Base-by-base conservation (phyloP, 2,888 invertebrate genomes). In the Sinotaia quadrata region DNA sequence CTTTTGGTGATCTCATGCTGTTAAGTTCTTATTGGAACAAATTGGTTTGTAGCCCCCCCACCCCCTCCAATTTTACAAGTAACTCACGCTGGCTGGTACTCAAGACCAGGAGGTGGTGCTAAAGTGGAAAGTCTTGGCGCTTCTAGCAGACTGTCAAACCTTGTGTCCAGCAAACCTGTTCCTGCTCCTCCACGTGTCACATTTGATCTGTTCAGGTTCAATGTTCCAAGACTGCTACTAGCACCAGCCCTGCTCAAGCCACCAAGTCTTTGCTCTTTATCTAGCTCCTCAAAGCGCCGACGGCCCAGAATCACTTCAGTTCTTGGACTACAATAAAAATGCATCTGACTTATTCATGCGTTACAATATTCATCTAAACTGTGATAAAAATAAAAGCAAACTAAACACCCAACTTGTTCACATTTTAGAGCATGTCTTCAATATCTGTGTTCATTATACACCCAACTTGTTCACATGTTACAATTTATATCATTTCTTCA, bases 71-170 rank as follows among this genome's bases (percentile, higher is more conserved):
- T 31, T 27, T 10, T 21, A 51, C 49, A 54, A 27, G 31, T 24
- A 71, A 81, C 83, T 81, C 77, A 84, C 83, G 81, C 77, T 37
- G 83, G 82, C 47, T 76, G 73, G 62, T 82, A 84, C 74, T 76
- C 69, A 29, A 84, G 73, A 37, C 79, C 80, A 15, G 81, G 75
- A 2, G 82, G 82, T 4, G 77, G 75, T 4, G 72, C 71, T 18
- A 75, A 44, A 31, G 68, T 34, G 4, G 62, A 41, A 18, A 67
- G 41, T 51, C 79, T 68, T 5, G 81, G 74, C 5, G 78, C 70
- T 15, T 83, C 78, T 21, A 81, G 66, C 34, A 83, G 68, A 21
- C 77, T 74, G 7, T 75, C 77, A 66, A 82, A 81, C 10, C 83
- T 82, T 18, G 71, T 56, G 68, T 83, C 84, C n/a, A 82, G 58